These are phyloP conservation scores for Caenorhabditis inopinata DNA, from an alignment of 1,140 invertebrate genomes.

Conservation along the genomic window DNA sequence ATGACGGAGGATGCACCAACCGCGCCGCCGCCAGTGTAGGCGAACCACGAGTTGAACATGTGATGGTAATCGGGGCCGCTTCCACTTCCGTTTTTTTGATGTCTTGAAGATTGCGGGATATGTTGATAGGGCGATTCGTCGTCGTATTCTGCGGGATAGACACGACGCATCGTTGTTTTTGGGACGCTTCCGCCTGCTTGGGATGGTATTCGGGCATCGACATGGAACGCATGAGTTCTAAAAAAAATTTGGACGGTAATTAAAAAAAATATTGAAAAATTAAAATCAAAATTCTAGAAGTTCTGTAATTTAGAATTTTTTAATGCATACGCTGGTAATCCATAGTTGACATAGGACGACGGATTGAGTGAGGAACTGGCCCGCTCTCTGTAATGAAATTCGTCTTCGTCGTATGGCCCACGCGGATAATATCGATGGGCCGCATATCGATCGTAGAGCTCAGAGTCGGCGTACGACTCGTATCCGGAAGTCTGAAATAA, in stretches of 20 bases:
- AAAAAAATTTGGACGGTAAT: too few relatives aligned
- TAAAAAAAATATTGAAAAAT: too few relatives aligned
- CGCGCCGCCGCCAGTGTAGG: slow-evolving; percentile 45
- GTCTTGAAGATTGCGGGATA: neutral
- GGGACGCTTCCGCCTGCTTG: neutral
- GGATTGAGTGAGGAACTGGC: neutral
- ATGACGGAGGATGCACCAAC: slow-evolving; percentile 30
- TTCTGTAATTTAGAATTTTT: neutral
- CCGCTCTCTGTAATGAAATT: neutral
- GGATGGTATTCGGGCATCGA: slow-evolving; percentile 9
- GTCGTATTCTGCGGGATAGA: neutral
- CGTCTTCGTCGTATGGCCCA: neutral
- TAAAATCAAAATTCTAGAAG: too few relatives aligned
- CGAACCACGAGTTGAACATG: slow-evolving; percentile 54
- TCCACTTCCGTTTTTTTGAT: neutral
- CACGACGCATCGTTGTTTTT: slow-evolving; percentile 6
- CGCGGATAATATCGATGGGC: slow-evolving; percentile 39
- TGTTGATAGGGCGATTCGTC: neutral
- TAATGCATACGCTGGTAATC: neutral
- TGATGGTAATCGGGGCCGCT: slow-evolving; percentile 45
- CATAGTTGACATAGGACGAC: slow-evolving; percentile 15
- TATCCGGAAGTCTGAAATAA: slow-evolving; percentile 22
- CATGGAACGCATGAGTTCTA: slow-evolving; percentile 23
- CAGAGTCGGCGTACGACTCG: slow-evolving; percentile 38
- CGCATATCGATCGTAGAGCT: slow-evolving; percentile 38